Conservation (phyloP, 2,113 vertebrate species). For the Pagrus major region DNA sequence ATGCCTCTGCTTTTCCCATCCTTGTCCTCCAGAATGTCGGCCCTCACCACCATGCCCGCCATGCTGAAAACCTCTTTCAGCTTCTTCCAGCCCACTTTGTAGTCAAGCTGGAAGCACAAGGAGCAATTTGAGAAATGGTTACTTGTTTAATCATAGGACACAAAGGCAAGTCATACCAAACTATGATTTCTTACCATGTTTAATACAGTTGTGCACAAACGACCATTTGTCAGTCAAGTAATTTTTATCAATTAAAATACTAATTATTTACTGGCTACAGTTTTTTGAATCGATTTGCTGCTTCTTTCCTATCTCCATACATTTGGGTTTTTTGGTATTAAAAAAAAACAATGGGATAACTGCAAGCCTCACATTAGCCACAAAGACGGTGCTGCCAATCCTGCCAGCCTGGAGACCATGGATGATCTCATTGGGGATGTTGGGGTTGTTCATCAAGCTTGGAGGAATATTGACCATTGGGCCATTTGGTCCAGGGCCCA, state of each 20-base stretch:
- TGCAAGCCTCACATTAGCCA: conserved; percentile 91
- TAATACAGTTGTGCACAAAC: too few species aligned
- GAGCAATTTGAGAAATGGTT: background rate
- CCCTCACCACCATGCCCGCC: conserved; percentile 92
- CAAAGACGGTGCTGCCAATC: conserved; percentile 95
- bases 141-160: background rate
- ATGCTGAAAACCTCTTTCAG: conserved; percentile 98
- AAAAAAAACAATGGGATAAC: background rate
- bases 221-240: too few species aligned
- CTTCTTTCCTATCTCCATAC: background rate
- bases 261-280: background rate
- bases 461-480: conserved; percentile 93
- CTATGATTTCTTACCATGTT: background rate
- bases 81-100: conserved; percentile 99
- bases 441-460: conserved; percentile 96
- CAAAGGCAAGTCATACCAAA: background rate
- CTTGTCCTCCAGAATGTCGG: conserved; percentile 97
- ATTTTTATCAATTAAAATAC: too few species aligned
- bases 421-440: conserved; percentile 97
- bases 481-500: conserved; percentile 86
- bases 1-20: conserved; percentile 97
- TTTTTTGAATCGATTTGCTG: background rate
- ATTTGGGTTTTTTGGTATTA: background rate
- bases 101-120: conserved; percentile 88
- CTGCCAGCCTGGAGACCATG: conserved; percentile 96